phyloP scores from a whole-genome alignment of 2,888 invertebrate species.

The Autographa gamma region DNA sequence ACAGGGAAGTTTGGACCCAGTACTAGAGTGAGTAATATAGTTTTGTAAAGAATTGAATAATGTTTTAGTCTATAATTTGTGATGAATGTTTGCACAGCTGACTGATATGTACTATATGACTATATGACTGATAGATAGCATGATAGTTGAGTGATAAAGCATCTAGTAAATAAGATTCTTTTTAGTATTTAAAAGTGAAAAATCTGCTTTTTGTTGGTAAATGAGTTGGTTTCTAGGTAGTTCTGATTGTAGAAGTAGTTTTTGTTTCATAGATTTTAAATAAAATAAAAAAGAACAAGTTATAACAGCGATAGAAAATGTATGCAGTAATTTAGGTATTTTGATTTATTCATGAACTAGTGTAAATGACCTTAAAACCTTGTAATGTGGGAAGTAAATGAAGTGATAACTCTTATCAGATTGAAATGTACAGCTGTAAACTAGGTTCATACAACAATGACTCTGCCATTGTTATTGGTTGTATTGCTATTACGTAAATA shows the following conservation, averaged over 20 bases:
- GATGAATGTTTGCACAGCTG: background rate
- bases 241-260: background rate
- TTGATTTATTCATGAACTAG: background rate
- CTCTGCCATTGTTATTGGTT: background rate
- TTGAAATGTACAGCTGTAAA: background rate
- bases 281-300: background rate
- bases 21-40: constrained; percentile 68
- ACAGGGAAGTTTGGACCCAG: constrained; percentile 59
- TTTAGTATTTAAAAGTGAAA: too few relatives aligned
- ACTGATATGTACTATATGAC: too few relatives aligned
- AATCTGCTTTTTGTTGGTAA: too few relatives aligned
- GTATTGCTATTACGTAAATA: too few relatives aligned
- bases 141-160: too few relatives aligned
- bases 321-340: background rate
- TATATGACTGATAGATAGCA: too few relatives aligned
- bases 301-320: background rate
- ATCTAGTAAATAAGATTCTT: too few relatives aligned
- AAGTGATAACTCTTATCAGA: background rate
- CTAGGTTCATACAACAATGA: background rate
- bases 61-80: background rate
- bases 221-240: background rate
- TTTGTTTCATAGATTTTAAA: background rate
- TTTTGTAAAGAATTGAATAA: constrained; percentile 6
- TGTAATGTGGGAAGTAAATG: background rate
- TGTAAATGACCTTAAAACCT: background rate